Base-by-base conservation (phyloP, 2,797 vertebrate genomes). In the Helicolenus hilgendorfi region DNA sequence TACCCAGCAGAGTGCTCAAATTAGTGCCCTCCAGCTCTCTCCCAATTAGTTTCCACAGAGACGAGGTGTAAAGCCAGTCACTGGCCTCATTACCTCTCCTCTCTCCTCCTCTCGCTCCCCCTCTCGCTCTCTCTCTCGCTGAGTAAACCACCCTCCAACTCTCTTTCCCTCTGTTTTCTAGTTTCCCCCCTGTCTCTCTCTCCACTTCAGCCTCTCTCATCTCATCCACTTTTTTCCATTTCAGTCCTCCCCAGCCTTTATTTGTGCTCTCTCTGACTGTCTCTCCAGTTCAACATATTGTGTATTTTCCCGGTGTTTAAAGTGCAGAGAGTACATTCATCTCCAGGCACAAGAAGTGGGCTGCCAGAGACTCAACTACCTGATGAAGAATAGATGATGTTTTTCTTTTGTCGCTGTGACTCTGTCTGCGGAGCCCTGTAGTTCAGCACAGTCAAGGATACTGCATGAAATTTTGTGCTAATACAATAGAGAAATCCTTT, bases 21-120 rank as follows among this genome's bases (percentile, higher is more conserved):
- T 97, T 96, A 97, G 94, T 96, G 95, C 95, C 97, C 96, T 96
- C 91, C 95, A 96, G 96, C 96, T 96, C 94, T 97, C 94, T 97
- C 94, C 97, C 96, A 98, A 98, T 98, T 98, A 97, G 96, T 97
- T 97, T 96, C 94, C 96, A 97, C 96, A 97, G 96, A 97, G 96
- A 96, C 93, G 94, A 96, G 96, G 96, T 97, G 96, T 96, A 96
- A 95, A 96, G 94, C 95, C 96, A 97, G 96, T 97, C 96, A 97
- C 95, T 97, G 95, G 97, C 96, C 96, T 97, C 96, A 97, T 97
- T 98, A 97, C 97, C 96, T 95, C 96, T 87, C 90, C 92, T 92
- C 89, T 92, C 89, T 90, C 86, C 83, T 79, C 89, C 90, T 79
- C 78, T 29, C 7, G 1, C 84, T 8, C 63, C 49, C 36, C 36